Conservation (phyloP, 1,140 invertebrate species). For the Potamilus streckersoni region DNA sequence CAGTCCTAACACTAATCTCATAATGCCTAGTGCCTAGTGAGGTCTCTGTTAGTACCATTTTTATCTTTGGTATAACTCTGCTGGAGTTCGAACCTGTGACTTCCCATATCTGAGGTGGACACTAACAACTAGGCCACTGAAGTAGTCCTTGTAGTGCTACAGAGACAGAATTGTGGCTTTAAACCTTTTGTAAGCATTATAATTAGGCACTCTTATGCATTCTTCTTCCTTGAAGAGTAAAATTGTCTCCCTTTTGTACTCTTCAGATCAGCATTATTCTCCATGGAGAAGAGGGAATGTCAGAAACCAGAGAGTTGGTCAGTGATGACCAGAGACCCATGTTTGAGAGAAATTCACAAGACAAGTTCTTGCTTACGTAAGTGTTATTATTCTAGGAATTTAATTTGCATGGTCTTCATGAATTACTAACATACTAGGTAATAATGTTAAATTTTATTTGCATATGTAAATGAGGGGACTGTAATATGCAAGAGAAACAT, state of each 20-base stretch:
- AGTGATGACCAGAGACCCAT: conserved; percentile 55
- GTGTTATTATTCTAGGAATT: conserved; percentile 23
- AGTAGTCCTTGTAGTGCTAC: too few species aligned
- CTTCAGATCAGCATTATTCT: conserved; percentile 66
- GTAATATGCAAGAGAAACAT: too few species aligned
- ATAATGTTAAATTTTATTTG: too few species aligned
- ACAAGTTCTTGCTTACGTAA: conserved; percentile 66
- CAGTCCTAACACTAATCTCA: too few species aligned
- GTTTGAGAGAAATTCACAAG: conserved; percentile 66
- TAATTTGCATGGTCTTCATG: not conserved
- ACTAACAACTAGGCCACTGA: too few species aligned
- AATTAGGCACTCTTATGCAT: not conserved
- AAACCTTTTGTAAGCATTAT: not conserved
- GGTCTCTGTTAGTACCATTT: too few species aligned
- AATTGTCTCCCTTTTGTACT: conserved; percentile 4
- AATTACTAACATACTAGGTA: not conserved
- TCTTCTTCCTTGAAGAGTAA: not conserved
- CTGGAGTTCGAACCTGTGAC: too few species aligned
- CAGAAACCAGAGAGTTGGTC: conserved; percentile 65
- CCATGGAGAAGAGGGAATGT: conserved; percentile 67
- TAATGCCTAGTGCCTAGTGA: too few species aligned
- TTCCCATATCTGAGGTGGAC: too few species aligned
- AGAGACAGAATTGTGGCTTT: too few species aligned
- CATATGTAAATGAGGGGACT: too few species aligned
- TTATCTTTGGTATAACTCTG: too few species aligned